Base-by-base conservation (phyloP, 1,140 invertebrate species). In the Dryas iulia region DNA sequence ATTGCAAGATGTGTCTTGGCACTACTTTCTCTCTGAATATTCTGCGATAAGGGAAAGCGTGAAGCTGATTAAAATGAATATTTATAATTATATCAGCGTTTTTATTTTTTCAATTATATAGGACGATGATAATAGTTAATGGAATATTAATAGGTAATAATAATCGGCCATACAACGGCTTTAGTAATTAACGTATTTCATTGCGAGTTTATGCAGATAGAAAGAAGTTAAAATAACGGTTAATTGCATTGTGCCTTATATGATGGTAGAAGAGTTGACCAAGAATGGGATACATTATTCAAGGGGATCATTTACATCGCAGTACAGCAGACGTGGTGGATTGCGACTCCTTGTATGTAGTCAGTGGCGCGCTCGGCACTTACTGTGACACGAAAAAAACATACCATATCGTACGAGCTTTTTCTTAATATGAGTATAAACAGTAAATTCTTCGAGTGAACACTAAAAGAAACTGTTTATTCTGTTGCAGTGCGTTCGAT, bases 261-360 rank as follows among this genome's bases (percentile, higher is more conserved):
- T 76, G 79, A 81, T 79, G 77, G 84, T 81, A 78, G 78, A 78
- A 72, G 82, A 87, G 82, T 77, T 76, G 78, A 79, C 82, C 86
- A 81, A 80, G 89, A 89, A 89, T 84, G 87, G 86, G 81, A 86
- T 86, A 90, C 86, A 90, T 90, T 89, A 90, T 89, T 87, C 87
- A 87, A 85, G 79, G 86, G 84, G 86, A 91, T 89, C 89, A 89
- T 90, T 91, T 89, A 87, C 89, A 89, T 89, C 86, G 85, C 81
- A 66, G 74, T 68, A 80, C 76, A 65, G 78, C 79, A 78, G 79
- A 88, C 83, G 83, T 80, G 84, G 83, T 72, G 83, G 85, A 83
- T 81, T 73, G 81, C 81, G 76, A 71, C 81, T 86, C 87, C 87
- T 79, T 89, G 82, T 89, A 86, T 71, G 88, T 88, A 76, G 73